A percentile compares a stretch with the other conserved stretches of the same genome.
These are phyloP conservation scores for Vulpes vulpes DNA, from an alignment of 2,113 vertebrate species.

Conservation along the genomic window DNA sequence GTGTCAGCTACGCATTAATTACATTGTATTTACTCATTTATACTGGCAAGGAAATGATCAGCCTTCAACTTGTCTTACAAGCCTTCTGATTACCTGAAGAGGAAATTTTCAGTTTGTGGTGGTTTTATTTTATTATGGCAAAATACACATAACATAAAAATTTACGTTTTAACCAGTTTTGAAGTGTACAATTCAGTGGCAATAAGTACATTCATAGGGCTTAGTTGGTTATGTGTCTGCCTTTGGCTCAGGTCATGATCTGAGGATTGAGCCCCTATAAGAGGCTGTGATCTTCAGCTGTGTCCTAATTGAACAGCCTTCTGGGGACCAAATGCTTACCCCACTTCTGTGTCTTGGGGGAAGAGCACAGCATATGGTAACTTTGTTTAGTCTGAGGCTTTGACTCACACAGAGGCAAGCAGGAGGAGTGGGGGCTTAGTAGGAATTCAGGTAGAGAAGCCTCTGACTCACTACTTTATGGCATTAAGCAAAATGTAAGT, in stretches of 20 bases:
- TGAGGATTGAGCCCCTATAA: not conserved
- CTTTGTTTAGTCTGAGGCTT: not conserved
- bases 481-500: not conserved
- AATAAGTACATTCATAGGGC: not conserved
- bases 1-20: not conserved
- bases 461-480: not conserved
- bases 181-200: not conserved
- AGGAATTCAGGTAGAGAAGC: not conserved
- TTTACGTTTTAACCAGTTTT: not conserved
- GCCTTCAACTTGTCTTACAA: not conserved
- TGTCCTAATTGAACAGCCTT: not conserved
- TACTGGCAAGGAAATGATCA: not conserved
- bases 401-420: not conserved
- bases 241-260: not conserved
- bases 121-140: not conserved
- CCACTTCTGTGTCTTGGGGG: not conserved
- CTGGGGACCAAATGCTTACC: not conserved
- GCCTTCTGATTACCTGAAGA: not conserved
- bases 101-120: conserved; percentile 43
- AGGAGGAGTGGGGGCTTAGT: not conserved
- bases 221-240: not conserved
- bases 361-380: not conserved
- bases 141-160: not conserved
- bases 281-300: not conserved
- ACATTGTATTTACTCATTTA: not conserved